These are phyloP conservation scores for Apogon talboti DNA, from an alignment of 2,797 vertebrate species.

Conservation along the genomic window DNA sequence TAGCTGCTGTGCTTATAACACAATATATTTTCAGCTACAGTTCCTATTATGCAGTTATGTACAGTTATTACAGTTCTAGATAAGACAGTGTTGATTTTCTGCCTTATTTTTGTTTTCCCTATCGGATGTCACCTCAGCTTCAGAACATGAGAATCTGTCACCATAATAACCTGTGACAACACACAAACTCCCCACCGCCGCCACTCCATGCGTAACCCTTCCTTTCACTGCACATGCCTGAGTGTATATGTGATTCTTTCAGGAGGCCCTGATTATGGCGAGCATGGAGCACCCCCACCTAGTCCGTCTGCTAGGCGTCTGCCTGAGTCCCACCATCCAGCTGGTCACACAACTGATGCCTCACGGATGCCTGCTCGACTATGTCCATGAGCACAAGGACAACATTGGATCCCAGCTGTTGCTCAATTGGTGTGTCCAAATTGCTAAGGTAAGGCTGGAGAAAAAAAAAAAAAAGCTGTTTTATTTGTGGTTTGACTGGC, in stretches of 20 bases:
- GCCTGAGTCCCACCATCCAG: conserved; percentile 96
- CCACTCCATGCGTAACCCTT: background rate
- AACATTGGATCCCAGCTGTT: conserved; percentile 97
- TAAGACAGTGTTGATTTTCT: background rate
- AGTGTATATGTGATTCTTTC: conserved; percentile 69
- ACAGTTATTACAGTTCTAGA: no score
- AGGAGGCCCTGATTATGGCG: conserved; percentile 99
- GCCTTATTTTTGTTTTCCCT: background rate
- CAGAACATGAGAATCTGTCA: conserved; percentile 7
- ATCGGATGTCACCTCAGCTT: background rate
- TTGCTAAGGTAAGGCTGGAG: conserved; percentile 91
- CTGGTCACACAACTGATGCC: conserved; percentile 98
- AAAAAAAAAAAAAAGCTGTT: background rate
- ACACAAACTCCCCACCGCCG: no score
- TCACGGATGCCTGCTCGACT: conserved; percentile 95
- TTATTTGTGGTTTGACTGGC: background rate
- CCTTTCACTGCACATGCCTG: conserved; percentile 53
- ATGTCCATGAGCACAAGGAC: conserved; percentile 96
- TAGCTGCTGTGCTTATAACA: no score
- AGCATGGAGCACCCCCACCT: conserved; percentile 98
- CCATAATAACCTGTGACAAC: conserved; percentile 4
- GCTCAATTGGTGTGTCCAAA: conserved; percentile 98
- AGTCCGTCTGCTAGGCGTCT: conserved; percentile 93
- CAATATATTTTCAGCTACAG: no score
- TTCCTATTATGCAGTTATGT: no score